Evolutionary conservation across 2,113 vertebrate genomes (phyloP).

Genomic region (Heterocephalus glaber): DNA sequence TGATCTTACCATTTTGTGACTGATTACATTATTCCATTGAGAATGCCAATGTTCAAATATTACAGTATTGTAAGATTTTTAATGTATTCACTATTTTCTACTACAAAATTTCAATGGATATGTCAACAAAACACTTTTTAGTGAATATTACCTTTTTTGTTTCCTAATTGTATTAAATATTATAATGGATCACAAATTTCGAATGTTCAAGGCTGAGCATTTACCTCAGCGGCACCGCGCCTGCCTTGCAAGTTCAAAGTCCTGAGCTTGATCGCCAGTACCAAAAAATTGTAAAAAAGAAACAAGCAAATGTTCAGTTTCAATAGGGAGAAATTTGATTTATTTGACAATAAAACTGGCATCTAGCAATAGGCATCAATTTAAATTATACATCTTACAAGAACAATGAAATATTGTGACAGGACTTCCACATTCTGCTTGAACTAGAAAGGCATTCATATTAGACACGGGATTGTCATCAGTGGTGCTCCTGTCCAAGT

Average conservation of each 20-base stretch:
- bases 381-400: slow-evolving; percentile 5
- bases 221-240: too few species aligned
- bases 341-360: slow-evolving; percentile 1
- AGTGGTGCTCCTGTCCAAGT: neutral
- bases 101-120: neutral
- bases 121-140: neutral
- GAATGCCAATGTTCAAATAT: neutral
- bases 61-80: neutral
- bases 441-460: slow-evolving; percentile 3
- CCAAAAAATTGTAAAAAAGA: too few species aligned
- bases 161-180: neutral
- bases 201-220: too few species aligned
- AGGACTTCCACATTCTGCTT: neutral
- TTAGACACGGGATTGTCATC: neutral
- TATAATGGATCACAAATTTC: neutral
- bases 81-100: neutral
- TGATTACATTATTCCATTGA: neutral
- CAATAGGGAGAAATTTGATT: neutral
- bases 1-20: neutral
- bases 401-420: slow-evolving; percentile 33
- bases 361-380: neutral
- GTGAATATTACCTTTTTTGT: neutral
- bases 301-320: neutral
- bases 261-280: too few species aligned
- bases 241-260: too few species aligned